Evolutionary conservation across 2,888 invertebrate genomes (phyloP), one percentile per base, ranked within the genome.

Genomic region (Ormia ochracea): DNA sequence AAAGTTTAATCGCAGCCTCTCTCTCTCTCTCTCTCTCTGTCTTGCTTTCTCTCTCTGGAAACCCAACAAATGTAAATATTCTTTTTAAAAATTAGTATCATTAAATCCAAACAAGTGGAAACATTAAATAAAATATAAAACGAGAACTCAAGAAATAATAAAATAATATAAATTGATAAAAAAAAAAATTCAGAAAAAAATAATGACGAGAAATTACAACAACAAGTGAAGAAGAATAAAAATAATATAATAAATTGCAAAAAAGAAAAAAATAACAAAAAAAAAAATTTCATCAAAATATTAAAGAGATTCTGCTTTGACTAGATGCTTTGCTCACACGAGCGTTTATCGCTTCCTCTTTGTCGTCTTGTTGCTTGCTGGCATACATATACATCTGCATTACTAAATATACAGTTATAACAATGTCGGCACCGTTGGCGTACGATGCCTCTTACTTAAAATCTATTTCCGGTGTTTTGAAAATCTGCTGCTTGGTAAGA

Each of bases 401-500:
- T 26, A 21, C 26, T 36, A 54, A 23, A 69, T 21, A 33, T 12
- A 36, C 58, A 48, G 21, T 5, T n/a, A 1, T 14, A 33, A 78
- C 58, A 12, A 83, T 83, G 83, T 80, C 83, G 31, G 80, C 75
- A n/a, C 65, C 82, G 19, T 68, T 81, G 26, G 75, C 73, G 1
- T 82, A 77, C 45, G 82, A 83, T 78, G 66, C 65, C 21, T 52
- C 75, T 31, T 83, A 82, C 73, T 76, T 82, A 7, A 76, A 74
- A 58, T 81, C 78, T 48, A 79, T 79, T 54, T 69, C 82, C 58
- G 82, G 82, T 31, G 76, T 83, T 50, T 76, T 78, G 61, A 83
- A 82, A 78, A 77, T 82, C 38, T 77, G 77, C 36, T 82, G 82
- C 73, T 59, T 83, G 83, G 83, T 82, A 75, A 65, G 81, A 45